A percentile compares a stretch with the other conserved stretches of the same genome.
Evolutionary conservation across 2,888 invertebrate species (phyloP).

Genomic region (Meloe dianella): DNA sequence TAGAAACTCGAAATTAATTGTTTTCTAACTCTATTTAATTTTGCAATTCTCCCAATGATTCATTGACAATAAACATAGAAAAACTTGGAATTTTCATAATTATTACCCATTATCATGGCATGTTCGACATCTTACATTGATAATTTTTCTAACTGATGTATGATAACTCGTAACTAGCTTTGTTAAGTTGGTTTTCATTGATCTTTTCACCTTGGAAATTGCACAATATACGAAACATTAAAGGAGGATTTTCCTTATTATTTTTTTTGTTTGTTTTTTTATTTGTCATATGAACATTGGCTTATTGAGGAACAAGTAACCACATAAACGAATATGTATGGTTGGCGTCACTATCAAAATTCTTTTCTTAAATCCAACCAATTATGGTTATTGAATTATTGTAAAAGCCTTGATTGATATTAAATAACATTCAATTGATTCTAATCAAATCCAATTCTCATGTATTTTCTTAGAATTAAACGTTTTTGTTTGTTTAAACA

Average conservation of each 20-base stretch:
- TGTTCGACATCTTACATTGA: not conserved
- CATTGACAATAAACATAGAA: not conserved
- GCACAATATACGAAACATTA: not conserved
- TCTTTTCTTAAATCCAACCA: not conserved
- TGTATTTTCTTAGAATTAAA: not conserved
- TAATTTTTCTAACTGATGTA: constrained; percentile 3
- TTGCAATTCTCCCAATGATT: not conserved
- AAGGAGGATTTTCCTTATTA: constrained; percentile 10
- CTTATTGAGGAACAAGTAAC: not conserved
- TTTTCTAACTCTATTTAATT: too few relatives aligned
- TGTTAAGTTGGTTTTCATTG: not conserved
- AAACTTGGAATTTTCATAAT: not conserved
- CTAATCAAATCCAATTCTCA: not conserved
- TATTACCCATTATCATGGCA: not conserved
- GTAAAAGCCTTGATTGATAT: not conserved
- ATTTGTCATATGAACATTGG: not conserved
- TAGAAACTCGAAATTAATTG: too few relatives aligned
- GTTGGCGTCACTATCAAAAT: constrained; percentile 11
- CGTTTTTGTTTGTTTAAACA: not conserved
- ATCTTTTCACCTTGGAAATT: constrained; percentile 6
- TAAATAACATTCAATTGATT: not conserved
- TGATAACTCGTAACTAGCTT: not conserved
- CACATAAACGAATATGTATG: constrained; percentile 2
- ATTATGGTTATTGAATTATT: not conserved
- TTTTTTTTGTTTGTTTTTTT: not conserved